Evolutionary conservation across 2,113 vertebrate genomes (phyloP).

Genomic region (Hypomesus transpacificus): DNA sequence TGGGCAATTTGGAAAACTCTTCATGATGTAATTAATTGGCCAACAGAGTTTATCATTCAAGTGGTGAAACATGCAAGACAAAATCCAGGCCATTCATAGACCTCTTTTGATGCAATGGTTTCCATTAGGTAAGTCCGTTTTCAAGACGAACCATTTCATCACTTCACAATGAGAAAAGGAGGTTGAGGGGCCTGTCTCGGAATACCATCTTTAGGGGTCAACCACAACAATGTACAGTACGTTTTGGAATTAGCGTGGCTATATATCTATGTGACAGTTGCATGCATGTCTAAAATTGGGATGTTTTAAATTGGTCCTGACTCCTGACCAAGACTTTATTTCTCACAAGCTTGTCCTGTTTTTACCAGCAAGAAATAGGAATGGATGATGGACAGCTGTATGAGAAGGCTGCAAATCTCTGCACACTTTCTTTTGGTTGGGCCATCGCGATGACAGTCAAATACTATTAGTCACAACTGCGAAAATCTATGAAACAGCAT

Average conservation of each 20-base stretch:
- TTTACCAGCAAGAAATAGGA: conserved; percentile 66
- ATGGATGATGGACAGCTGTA: conserved; percentile 62
- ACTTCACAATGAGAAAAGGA: conserved; percentile 35
- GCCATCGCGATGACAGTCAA: conserved; percentile 44
- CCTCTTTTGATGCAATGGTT: conserved; percentile 36
- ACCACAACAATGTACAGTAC: conserved; percentile 56
- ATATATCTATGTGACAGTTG: conserved; percentile 47
- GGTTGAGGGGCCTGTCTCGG: conserved; percentile 23
- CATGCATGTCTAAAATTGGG: conserved; percentile 58
- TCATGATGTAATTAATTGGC: conserved; percentile 40
- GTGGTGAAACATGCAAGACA: conserved; percentile 24
- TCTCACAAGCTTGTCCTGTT: conserved; percentile 57
- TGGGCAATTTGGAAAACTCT: conserved; percentile 29
- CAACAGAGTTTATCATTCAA: conserved; percentile 30
- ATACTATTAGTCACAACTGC: conserved; percentile 33
- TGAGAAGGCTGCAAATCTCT: conserved; percentile 39
- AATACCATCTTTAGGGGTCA: conserved; percentile 40
- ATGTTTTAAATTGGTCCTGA: conserved; percentile 68
- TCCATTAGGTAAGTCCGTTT: conserved; percentile 52
- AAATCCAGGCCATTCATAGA: conserved; percentile 27
- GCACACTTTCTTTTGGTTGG: conserved; percentile 16
- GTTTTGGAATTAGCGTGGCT: conserved; percentile 37
- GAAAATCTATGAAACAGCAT: conserved; percentile 23
- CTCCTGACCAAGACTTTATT: conserved; percentile 63
- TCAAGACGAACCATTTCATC: conserved; percentile 51